These are phyloP conservation scores for Drosophila subsilvestris DNA, from an alignment of 2,888 invertebrate species.

Conservation along the genomic window DNA sequence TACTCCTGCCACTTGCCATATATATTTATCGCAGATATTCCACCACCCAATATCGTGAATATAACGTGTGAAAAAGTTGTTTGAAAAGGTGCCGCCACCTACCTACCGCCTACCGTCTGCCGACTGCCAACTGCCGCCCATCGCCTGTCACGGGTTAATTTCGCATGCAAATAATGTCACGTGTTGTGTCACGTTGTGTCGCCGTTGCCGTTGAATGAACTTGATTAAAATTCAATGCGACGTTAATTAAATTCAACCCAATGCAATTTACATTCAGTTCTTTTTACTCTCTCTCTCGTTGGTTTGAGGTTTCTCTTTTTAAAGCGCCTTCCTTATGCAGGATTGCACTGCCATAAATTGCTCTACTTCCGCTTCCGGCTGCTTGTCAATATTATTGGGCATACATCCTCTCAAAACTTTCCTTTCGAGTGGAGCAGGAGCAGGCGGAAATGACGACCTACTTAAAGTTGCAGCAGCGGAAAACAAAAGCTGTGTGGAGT, in stretches of 20 bases:
- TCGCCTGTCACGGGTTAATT: slow-evolving; percentile 69
- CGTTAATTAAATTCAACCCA: slow-evolving; percentile 75
- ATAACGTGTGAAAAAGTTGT: slow-evolving; percentile 24
- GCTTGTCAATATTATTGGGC: not conserved
- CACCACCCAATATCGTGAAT: not conserved
- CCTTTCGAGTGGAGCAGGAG: not conserved
- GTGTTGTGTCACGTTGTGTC: slow-evolving; percentile 63
- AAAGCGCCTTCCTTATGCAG: not conserved
- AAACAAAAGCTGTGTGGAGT: not conserved
- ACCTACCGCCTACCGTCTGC: not conserved
- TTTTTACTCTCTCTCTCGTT: not conserved
- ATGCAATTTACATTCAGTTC: slow-evolving; percentile 63
- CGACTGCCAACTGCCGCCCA: slow-evolving; percentile 23
- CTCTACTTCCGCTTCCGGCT: not conserved
- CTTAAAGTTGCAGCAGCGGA: not conserved
- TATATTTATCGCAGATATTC: slow-evolving; percentile 6
- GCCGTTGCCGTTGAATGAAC: slow-evolving; percentile 63
- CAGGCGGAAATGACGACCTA: not conserved
- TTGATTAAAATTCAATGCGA: slow-evolving; percentile 78
- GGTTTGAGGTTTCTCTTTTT: not conserved
- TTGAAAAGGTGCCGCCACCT: not conserved
- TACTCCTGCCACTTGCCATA: not conserved
- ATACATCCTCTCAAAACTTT: not conserved
- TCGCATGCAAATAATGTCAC: slow-evolving; percentile 78
- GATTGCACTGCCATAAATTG: not conserved